Evolutionary conservation across 2,888 invertebrate species (phyloP), one percentile per base, ranked within the genome.

Genomic region (Drosophila mimica): DNA sequence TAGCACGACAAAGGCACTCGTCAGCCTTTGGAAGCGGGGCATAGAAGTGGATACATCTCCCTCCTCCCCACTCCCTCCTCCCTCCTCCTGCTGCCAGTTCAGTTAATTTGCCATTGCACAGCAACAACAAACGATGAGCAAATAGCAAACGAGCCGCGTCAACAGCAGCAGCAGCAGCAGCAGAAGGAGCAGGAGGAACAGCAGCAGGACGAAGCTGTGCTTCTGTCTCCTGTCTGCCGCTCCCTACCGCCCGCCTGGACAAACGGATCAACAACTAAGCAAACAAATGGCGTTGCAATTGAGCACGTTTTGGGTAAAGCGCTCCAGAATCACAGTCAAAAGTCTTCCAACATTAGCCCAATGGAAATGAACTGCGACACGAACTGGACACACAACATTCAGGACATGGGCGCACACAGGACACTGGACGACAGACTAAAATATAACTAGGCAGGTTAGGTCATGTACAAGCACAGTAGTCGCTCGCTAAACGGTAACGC

Each of bases 271-370:
- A 84, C 83, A 80, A 83, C 81, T 83, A 88, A 82, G 85, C 88
- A 91, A 89, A 89, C 89, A 89, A 91, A 91, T 90, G 81, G 80
- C 91, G 80, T 77, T 89, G 91, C 91, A 89, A 89, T 89, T 91
- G 89, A 87, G 91, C 89, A 89, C 89, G 91, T 89, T 91, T 89
- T 79, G 80, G 90, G 81, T 77, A 78, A 78, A 81, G 74, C 78
- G 74, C 73, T 68, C 36, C 31, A 53, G 65, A 81, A 76, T 76
- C 81, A 78, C 62, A 76, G 78, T 52, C 60, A 63, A 74, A 76
- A 70, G 85, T 85, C 79, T 76, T 64, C 56, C 56, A 51, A 49
- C 64, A 65, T 54, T 34, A 69, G 66, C 53, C 76, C 64, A 60
- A 76, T 86, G 87, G 83, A 89, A 89, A 91, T 90, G 90, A 90